Evolutionary conservation across 2,113 vertebrate species (phyloP).

Genomic region (Apus apus): DNA sequence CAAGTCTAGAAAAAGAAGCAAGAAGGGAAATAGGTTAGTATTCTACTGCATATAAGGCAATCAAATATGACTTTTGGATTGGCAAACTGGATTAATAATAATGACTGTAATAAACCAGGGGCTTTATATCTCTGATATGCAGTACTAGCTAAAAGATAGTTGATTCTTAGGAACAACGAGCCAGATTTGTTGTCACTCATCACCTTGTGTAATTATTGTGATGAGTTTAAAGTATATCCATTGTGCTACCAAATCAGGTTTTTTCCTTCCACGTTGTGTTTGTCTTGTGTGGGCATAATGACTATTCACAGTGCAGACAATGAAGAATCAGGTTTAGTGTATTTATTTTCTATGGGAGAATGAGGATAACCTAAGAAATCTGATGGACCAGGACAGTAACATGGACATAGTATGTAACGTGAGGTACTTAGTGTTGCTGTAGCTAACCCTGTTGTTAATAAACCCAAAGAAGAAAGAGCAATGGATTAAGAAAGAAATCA

Average conservation of each 20-base stretch:
- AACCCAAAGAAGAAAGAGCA: background rate
- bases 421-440: background rate
- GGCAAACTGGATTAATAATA: slow-evolving; percentile 41
- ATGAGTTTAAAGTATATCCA: slow-evolving; percentile 19
- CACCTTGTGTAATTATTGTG: slow-evolving; percentile 19
- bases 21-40: slow-evolving; percentile 44
- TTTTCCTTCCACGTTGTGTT: background rate
- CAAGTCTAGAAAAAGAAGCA: slow-evolving; percentile 16
- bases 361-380: background rate
- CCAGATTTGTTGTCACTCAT: background rate
- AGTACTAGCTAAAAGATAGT: background rate
- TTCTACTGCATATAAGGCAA: background rate
- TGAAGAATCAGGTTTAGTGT: background rate
- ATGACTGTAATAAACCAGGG: background rate
- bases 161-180: slow-evolving; percentile 44
- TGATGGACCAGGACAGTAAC: background rate
- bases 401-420: background rate
- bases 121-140: background rate
- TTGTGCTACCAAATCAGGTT: background rate
- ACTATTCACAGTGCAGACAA: background rate
- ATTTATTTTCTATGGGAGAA: slow-evolving; percentile 10
- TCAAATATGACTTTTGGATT: slow-evolving; percentile 13
- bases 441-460: background rate
- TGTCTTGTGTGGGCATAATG: background rate
- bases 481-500: background rate